Conservation (phyloP, 2,888 invertebrate genomes). For the Phaedon cochleariae region DNA sequence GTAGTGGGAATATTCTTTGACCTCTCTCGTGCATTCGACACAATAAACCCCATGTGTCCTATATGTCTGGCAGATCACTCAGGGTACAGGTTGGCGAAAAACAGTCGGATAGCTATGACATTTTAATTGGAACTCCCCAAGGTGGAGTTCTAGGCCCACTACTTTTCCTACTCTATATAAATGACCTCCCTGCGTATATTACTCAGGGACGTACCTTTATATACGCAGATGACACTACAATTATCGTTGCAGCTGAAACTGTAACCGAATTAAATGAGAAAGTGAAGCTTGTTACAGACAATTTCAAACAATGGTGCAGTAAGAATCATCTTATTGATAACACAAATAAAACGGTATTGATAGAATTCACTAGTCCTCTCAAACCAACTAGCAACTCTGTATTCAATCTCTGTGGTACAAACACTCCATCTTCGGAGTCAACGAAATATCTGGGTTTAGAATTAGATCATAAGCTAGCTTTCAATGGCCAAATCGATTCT, state of each 20-base stretch:
- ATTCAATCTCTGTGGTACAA: background rate
- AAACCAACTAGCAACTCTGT: background rate
- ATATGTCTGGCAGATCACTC: background rate
- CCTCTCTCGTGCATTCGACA: conserved; percentile 9
- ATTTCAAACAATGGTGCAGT: conserved; percentile 3
- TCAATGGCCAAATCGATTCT: background rate
- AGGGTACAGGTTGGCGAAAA: background rate
- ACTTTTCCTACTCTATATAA: conserved; percentile 1
- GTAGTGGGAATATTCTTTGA: conserved; percentile 13
- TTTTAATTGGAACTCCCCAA: background rate
- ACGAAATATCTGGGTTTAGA: too few relatives aligned
- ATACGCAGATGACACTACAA: too few relatives aligned
- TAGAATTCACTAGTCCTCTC: conserved; percentile 1
- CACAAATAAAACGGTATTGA: background rate
- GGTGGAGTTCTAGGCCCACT: background rate
- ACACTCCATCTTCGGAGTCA: too few relatives aligned
- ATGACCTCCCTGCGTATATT: background rate
- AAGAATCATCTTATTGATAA: conserved; percentile 10
- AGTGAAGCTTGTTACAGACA: background rate
- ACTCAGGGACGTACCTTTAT: background rate
- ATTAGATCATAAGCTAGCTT: background rate
- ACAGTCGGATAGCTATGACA: background rate
- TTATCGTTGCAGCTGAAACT: too few relatives aligned
- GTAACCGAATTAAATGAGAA: background rate
- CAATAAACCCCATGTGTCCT: background rate